These are phyloP conservation scores for Gnathochromis pfefferi DNA, from an alignment of 2,113 vertebrate species.

Conservation along the genomic window DNA sequence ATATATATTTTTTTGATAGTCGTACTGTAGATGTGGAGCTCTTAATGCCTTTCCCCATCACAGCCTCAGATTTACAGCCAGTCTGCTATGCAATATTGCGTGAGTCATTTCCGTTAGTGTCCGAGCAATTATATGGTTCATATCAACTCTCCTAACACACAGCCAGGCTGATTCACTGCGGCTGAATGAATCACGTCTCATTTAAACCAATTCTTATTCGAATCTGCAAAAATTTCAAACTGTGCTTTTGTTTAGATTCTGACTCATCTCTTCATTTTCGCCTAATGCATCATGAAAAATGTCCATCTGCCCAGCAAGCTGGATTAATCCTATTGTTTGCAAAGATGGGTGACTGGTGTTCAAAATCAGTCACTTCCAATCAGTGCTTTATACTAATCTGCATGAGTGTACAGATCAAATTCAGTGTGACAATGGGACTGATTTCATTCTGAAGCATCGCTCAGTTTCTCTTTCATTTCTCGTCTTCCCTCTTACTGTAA, in stretches of 20 bases:
- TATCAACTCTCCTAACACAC: not conserved
- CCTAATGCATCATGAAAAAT: not conserved
- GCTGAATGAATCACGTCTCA: conserved; percentile 7
- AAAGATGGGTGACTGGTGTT: not conserved
- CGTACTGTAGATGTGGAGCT: not conserved
- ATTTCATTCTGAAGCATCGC: not conserved
- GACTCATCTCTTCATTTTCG: not conserved
- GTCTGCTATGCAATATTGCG: not conserved
- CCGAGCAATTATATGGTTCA: conserved; percentile 7
- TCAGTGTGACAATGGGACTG: not conserved
- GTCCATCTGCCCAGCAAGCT: not conserved
- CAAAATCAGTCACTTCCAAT: not conserved
- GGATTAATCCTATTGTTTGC: not conserved
- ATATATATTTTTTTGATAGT: not conserved
- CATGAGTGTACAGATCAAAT: not conserved
- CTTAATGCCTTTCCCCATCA: not conserved
- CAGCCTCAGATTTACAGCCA: conserved; percentile 4
- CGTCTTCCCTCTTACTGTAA: not conserved
- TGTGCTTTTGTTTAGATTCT: not conserved
- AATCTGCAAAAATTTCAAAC: not conserved
- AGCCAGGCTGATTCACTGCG: conserved; percentile 25
- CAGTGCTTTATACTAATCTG: not conserved
- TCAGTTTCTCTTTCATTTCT: not conserved
- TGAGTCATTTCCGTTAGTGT: conserved; percentile 16
- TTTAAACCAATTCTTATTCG: not conserved